Conservation (phyloP, 2,113 vertebrate genomes). For the Apteryx owenii region DNA sequence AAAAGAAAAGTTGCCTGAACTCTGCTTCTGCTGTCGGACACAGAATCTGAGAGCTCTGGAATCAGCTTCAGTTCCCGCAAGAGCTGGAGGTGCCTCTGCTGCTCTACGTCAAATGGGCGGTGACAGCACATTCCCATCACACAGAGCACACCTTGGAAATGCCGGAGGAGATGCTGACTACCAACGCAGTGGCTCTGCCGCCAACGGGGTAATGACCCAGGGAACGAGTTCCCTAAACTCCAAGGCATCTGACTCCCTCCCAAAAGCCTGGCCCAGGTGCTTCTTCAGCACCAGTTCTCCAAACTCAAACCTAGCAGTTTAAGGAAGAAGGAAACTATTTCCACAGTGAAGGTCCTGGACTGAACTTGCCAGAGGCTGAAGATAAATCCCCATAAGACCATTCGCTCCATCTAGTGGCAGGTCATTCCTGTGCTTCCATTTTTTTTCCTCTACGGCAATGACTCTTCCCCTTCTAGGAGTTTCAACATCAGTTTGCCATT, state of each 20-base stretch:
- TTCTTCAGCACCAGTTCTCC: neutral
- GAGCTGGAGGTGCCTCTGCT: neutral
- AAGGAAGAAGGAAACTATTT: neutral
- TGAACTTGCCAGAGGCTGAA: neutral
- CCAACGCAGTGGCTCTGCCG: neutral
- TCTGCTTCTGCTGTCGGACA: neutral
- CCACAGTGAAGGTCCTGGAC: neutral
- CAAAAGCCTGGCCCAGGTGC: neutral
- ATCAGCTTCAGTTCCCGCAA: neutral
- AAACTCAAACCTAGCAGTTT: neutral
- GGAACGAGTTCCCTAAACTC: no score
- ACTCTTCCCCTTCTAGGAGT: neutral
- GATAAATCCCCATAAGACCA: neutral
- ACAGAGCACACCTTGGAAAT: neutral
- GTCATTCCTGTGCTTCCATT: neutral
- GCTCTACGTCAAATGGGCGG: accelerated
- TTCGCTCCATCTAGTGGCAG: neutral
- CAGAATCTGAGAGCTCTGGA: neutral
- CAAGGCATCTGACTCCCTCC: neutral
- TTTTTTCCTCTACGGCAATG: neutral
- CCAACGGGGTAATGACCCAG: no score
- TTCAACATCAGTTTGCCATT: neutral
- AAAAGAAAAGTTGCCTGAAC: neutral
- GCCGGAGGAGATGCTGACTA: accelerated
- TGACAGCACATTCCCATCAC: neutral